Percentiles rank a stretch among this genome's conserved stretches.
phyloP scores from a whole-genome alignment of 2,113 vertebrate genomes.

The Pogona vitticeps region DNA sequence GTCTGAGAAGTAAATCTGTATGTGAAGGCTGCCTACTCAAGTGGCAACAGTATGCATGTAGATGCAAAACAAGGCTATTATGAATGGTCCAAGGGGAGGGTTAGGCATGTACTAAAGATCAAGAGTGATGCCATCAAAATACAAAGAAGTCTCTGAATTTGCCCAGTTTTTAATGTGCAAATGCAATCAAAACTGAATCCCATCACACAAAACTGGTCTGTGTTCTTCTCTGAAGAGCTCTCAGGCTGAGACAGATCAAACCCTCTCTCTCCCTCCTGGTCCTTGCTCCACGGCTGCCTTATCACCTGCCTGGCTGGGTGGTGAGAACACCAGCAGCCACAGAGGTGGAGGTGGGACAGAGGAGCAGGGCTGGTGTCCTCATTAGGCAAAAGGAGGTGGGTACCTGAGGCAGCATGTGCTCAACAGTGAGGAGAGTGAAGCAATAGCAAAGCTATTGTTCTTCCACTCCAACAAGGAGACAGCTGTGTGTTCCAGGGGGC shows the following conservation, averaged over 20 bases:
- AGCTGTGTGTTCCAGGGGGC: no score
- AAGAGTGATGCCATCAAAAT: not conserved
- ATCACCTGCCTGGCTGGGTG: not conserved
- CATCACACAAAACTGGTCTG: no score
- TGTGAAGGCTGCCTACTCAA: constrained; percentile 23
- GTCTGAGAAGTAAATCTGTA: constrained; percentile 40
- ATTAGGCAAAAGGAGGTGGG: not conserved
- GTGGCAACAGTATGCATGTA: constrained; percentile 18
- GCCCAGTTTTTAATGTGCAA: not conserved
- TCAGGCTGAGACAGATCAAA: not conserved
- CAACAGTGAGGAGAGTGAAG: no score
- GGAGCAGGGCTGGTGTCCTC: not conserved
- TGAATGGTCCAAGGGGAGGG: not conserved
- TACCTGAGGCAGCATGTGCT: no score
- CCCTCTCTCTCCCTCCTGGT: no score
- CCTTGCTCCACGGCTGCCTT: no score
- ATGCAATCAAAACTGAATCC: not conserved
- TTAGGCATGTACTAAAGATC: not conserved
- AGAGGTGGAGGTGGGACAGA: not conserved
- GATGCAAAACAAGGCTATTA: constrained; percentile 21
- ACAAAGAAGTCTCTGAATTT: not conserved
- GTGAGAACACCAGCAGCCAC: not conserved
- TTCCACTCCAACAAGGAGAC: no score
- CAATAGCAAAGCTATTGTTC: no score
- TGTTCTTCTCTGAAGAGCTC: not conserved